Percentiles rank a stretch among this genome's conserved stretches.
phyloP scores from a whole-genome alignment of 2,888 invertebrate species.

The Dasysyrphus albostriatus region DNA sequence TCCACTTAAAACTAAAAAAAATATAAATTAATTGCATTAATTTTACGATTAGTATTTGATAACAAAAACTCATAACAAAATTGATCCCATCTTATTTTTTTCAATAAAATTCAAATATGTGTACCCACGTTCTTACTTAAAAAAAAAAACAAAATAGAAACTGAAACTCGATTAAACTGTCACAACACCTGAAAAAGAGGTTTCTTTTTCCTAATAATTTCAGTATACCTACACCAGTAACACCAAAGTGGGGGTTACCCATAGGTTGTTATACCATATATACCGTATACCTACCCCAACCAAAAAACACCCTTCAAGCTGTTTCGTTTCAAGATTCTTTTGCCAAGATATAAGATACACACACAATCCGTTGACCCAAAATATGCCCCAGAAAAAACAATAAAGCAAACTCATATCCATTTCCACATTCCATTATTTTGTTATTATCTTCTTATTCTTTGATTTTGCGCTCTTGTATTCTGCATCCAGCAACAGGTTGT shows the following conservation, averaged over 20 bases:
- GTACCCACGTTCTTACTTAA: not conserved
- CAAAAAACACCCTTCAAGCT: constrained; percentile 25
- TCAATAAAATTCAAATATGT: not conserved
- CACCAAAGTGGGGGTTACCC: too few species aligned
- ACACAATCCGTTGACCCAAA: constrained; percentile 65
- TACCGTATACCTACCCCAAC: not conserved
- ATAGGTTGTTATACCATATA: too few species aligned
- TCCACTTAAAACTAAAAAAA: not conserved
- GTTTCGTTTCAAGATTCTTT: constrained; percentile 37
- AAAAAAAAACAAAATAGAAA: not conserved
- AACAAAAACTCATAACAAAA: not conserved
- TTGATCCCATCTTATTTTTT: not conserved
- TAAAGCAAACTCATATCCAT: constrained; percentile 4
- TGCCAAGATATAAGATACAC: constrained; percentile 51
- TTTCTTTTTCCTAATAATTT: not conserved
- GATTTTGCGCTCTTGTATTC: constrained; percentile 64
- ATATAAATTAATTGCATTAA: not conserved
- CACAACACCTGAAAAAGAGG: constrained; percentile 27
- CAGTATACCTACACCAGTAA: too few species aligned
- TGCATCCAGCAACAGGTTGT: constrained; percentile 70
- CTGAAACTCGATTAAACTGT: constrained; percentile 19
- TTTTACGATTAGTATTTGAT: not conserved
- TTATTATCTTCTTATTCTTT: not conserved
- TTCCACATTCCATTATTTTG: not conserved
- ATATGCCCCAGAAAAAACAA: constrained; percentile 35